A percentile compares a stretch with the other conserved stretches of the same genome.
Evolutionary conservation across 2,797 vertebrate genomes (phyloP).

Genomic region (Protonibea diacanthus): DNA sequence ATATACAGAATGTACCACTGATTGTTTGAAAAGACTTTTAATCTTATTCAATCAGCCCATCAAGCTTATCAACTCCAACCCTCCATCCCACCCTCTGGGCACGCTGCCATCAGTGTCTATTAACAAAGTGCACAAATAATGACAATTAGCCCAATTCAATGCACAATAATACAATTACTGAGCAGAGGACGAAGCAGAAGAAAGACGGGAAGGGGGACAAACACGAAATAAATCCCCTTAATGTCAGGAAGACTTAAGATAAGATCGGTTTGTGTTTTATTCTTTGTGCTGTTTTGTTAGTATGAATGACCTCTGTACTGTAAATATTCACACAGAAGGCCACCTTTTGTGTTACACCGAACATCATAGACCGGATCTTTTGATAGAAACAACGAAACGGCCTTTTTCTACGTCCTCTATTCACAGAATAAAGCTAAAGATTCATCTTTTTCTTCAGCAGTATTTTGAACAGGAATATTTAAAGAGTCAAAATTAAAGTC

Average conservation of each 20-base stretch:
- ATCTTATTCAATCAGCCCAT: background rate
- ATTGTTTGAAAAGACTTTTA: background rate
- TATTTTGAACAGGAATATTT: no score
- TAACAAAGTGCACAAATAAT: slow-evolving; percentile 14
- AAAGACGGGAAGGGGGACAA: slow-evolving; percentile 17
- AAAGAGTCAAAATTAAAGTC: no score
- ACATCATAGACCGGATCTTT: background rate
- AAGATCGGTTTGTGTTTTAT: slow-evolving; percentile 16
- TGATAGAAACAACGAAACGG: background rate
- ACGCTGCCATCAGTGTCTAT: slow-evolving; percentile 6
- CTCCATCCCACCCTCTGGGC: background rate
- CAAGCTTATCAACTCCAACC: slow-evolving; percentile 3
- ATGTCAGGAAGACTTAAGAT: slow-evolving; percentile 30
- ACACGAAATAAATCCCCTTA: slow-evolving; percentile 16
- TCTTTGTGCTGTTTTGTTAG: slow-evolving; percentile 12
- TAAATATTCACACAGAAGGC: slow-evolving; percentile 10
- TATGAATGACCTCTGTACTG: background rate
- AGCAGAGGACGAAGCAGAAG: background rate
- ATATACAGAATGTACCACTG: background rate
- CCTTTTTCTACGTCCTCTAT: background rate
- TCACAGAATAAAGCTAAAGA: background rate
- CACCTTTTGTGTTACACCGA: slow-evolving; percentile 13
- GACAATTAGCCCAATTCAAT: slow-evolving; percentile 13
- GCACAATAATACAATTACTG: slow-evolving; percentile 36
- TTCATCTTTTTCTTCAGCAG: background rate